Base-by-base conservation (phyloP, 2,888 invertebrate genomes). In the Zygogramma bicolorata region DNA sequence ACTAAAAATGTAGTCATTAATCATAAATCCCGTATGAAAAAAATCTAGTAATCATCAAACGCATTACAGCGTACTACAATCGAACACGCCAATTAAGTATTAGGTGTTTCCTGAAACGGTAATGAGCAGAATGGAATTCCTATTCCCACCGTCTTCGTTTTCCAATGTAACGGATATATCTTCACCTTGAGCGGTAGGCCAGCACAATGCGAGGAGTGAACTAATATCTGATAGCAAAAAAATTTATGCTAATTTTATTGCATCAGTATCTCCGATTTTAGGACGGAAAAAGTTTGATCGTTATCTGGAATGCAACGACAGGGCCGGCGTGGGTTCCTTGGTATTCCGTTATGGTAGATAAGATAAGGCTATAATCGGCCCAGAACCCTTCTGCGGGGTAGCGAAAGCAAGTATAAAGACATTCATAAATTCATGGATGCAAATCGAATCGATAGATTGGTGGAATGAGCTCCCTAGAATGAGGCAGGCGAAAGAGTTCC, bases 171-270 rank as follows among this genome's bases (percentile, higher is more conserved):
- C 46, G 46, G 20, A 46, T 46, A 46, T 46, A 20, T 46, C 46
- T 46, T 46, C 20, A 46, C 46, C 46, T 46, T 46, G 46, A 20
- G 46, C 18, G 3, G 18, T 10, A 10, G 20, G 20, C 3, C 20
- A 6, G 20, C 20, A 22, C 46, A 46, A 46, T 46, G 3, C 3
- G 18, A 46, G 27, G 27, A 13, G 27, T 53, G 53, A 53, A 53
- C 27, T 53, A 27, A 53, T 46, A 46, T 53, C 53, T 53, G 53
- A 53, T 27, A n/a, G 53, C 13, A n/a, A 7, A 53, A 53, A 53
- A 53, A 53, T 5, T n/a, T 27, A 53, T 53, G 53, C 53, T 25
- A 27, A 53, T 53, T 10, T 25, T 27, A 10, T 53, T 53, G 53
- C 53, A 53, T 53, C 1, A 13, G 25, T 53, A 53, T 53, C 27